Evolutionary conservation across 2,888 invertebrate species (phyloP).

Genomic region (Hydrotaea cyrtoneurina): DNA sequence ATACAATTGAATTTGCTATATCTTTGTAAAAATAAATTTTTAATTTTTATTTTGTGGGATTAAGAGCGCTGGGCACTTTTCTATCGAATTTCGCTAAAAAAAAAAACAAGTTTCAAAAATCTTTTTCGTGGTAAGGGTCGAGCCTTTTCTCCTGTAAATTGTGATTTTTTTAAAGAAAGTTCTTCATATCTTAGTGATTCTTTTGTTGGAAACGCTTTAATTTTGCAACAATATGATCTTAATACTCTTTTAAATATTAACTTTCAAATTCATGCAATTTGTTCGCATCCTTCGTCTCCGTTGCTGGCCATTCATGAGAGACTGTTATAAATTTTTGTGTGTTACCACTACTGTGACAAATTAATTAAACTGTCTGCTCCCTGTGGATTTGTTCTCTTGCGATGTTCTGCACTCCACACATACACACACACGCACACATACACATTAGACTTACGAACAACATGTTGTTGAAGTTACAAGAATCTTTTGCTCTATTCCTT

Average conservation of each 20-base stretch:
- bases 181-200: no score
- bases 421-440: slow-evolving; percentile 38
- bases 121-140: no score
- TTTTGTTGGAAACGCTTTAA: no score
- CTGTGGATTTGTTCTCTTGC: slow-evolving; percentile 63
- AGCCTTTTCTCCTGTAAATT: no score
- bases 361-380: slow-evolving; percentile 79
- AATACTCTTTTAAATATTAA: neutral
- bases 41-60: no score
- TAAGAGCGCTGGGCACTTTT: no score
- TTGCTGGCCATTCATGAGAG: neutral
- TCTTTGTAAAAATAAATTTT: no score
- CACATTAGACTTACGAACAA: slow-evolving; percentile 25
- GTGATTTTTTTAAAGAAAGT: no score
- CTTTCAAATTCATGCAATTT: slow-evolving; percentile 9
- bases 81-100: no score
- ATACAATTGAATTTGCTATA: no score
- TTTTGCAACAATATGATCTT: neutral
- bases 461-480: slow-evolving; percentile 50
- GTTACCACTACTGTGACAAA: slow-evolving; percentile 77
- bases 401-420: slow-evolving; percentile 38
- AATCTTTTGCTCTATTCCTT: slow-evolving; percentile 37
- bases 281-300: neutral
- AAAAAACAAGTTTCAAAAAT: no score
- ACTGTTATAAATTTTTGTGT: slow-evolving; percentile 72